Percentiles rank a stretch among this genome's conserved stretches.
Evolutionary conservation across 2,888 invertebrate species (phyloP).

Genomic region (Aphodius sticticus): DNA sequence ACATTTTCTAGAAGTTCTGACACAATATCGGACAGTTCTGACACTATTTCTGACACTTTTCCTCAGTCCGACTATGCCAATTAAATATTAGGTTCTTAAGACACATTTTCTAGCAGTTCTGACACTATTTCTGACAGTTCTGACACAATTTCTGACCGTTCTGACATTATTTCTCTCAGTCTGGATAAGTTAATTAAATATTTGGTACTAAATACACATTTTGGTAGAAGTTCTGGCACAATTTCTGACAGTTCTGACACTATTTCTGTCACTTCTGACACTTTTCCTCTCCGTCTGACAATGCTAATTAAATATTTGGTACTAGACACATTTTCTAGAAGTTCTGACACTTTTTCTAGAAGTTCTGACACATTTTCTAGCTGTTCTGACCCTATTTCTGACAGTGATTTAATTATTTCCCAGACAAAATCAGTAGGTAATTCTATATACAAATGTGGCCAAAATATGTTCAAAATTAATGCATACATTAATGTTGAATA

Average conservation of each 20-base stretch:
- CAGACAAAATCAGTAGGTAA: no score
- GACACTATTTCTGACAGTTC: neutral
- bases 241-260: neutral
- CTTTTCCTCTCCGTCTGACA: neutral
- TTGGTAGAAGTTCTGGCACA: neutral
- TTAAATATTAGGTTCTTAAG: no score
- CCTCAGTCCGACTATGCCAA: no score
- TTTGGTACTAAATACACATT: no score
- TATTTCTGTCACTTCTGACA: neutral
- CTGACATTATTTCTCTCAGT: neutral
- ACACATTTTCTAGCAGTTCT: neutral
- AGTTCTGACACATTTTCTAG: neutral
- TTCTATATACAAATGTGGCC: no score
- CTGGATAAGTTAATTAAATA: neutral
- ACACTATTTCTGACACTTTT: neutral
- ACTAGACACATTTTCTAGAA: neutral
- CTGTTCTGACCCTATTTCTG: neutral
- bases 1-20: neutral
- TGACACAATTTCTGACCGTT: neutral
- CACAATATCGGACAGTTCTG: neutral
- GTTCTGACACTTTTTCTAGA: neutral
- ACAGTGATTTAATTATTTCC: neutral
- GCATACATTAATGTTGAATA: no score
- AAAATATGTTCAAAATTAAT: no score
- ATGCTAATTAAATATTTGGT: neutral